Conservation (phyloP, 2,797 vertebrate species). For the Tamandua tetradactyla region DNA sequence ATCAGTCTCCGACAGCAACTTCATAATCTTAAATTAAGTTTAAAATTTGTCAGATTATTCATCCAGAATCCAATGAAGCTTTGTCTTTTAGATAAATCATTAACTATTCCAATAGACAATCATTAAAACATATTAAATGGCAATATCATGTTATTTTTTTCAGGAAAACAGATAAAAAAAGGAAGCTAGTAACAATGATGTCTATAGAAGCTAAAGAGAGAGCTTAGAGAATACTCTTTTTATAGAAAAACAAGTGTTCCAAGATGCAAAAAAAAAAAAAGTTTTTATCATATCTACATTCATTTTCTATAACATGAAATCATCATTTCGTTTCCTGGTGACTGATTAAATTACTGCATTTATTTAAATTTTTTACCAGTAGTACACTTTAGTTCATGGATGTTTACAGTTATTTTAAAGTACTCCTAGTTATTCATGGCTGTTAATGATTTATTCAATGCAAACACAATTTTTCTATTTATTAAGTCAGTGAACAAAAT, state of each 20-base stretch:
- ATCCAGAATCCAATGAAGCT: slow-evolving; percentile 16
- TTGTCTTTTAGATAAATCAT: slow-evolving; percentile 15
- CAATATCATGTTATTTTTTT: background rate
- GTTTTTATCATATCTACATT: background rate
- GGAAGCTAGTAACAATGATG: slow-evolving; percentile 20
- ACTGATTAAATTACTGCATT: slow-evolving; percentile 38
- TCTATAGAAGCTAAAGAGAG: background rate
- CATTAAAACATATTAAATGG: slow-evolving; percentile 28
- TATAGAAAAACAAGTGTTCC: fast-evolving
- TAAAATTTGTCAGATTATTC: slow-evolving; percentile 30
- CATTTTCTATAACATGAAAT: slow-evolving; percentile 32
- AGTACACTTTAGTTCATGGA: background rate
- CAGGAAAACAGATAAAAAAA: slow-evolving; percentile 19
- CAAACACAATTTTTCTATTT: slow-evolving; percentile 4
- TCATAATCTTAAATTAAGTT: slow-evolving; percentile 36
- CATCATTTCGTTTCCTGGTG: background rate
- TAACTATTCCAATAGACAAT: slow-evolving; percentile 49
- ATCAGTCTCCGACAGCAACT: background rate
- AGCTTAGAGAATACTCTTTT: background rate
- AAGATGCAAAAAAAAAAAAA: slow-evolving; percentile 46
- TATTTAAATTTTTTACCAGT: slow-evolving; percentile 38
- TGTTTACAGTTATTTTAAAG: slow-evolving; percentile 58
- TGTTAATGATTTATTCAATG: slow-evolving; percentile 32
- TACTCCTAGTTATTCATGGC: background rate
- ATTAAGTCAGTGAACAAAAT: slow-evolving; percentile 48